Evolutionary conservation across 37 sponge, comb jelly and placozoan species (phyloP), one percentile per base, ranked within the genome.

Genomic region (Chondrilla cf. caribensis): DNA sequence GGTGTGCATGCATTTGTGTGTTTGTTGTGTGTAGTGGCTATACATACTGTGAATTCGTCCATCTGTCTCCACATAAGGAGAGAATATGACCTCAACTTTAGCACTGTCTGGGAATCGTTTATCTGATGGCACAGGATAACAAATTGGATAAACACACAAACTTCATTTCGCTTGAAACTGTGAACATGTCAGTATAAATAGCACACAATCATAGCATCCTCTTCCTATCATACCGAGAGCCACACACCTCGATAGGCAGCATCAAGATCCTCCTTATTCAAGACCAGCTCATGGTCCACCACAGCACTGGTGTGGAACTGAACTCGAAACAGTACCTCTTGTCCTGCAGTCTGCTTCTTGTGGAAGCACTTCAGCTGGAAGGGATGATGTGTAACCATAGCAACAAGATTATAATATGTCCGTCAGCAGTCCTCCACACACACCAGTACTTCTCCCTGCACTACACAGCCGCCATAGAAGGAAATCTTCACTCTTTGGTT

Each of bases 231-330:
- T 11, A 68, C 31, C 4, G 5, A 58, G 2, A 47, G 19, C 6
- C 58, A 76, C 64, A 60, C 58, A 77, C 80, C 86, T 67, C 87
- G 89, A 82, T 80, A 89, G 15, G 99, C 94, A 51, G 94, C 97
- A 79, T 98, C 99, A 37, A 98, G 81, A 31, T 98, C 99, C 14
- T 58, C 35, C 80, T 98, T 98, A 21, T 55, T 51, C 42, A 90
- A 90, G 39, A 97, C 93, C 79, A 97, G 70, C 47, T 90, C 77
- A 62, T 87, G 65, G n/a, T 91, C 90, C 47, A 22, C n/a, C 67
- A 94, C 86, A 3, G 89, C 81, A 35, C 89, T 84, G 29, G 93
- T 84, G 82, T 89, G 98, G 82, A 98, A 98, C 84, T 98, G 98
- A 31, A 82, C 82, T 35, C 98, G 88, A 65, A 98, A 93, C 32